Percentiles rank a stretch among this genome's conserved stretches.
Evolutionary conservation across 2,797 vertebrate genomes (phyloP).

Genomic region (Chelidonichthys spinosus): DNA sequence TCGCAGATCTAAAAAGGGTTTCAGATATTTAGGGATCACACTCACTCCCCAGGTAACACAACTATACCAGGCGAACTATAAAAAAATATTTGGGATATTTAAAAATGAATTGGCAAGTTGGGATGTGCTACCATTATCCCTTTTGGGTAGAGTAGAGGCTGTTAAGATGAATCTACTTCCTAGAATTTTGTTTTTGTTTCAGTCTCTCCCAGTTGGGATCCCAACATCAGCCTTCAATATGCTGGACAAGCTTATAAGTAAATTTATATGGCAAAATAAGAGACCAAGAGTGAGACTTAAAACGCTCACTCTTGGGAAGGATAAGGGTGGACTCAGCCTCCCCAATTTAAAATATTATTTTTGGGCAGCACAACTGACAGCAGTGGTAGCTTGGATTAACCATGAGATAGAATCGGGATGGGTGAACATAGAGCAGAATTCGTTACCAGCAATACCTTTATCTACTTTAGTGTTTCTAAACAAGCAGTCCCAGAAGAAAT

Average conservation of each 20-base stretch:
- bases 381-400: too few species aligned
- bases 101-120: conserved; percentile 7
- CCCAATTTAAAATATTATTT: too few species aligned
- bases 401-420: too few species aligned
- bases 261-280: neutral
- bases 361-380: too few species aligned
- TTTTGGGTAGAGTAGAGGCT: neutral
- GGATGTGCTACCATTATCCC: neutral
- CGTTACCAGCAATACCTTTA: too few species aligned
- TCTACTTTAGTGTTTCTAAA: too few species aligned
- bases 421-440: too few species aligned
- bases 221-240: conserved; percentile 11
- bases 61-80: conserved; percentile 1
- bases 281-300: too few species aligned
- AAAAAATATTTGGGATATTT: conserved; percentile 1
- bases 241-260: conserved; percentile 15
- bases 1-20: conserved; percentile 16
- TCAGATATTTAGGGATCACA: conserved; percentile 4
- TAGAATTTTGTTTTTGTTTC: neutral
- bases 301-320: too few species aligned
- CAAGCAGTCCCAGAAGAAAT: too few species aligned
- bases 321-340: too few species aligned
- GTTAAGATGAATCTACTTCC: conserved; percentile 1
- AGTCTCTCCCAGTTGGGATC: neutral
- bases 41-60: conserved; percentile 5